Percentiles rank a stretch among this genome's conserved stretches.
Conservation (phyloP, 2,888 invertebrate genomes). For the Noctuana brunneofusca region DNA sequence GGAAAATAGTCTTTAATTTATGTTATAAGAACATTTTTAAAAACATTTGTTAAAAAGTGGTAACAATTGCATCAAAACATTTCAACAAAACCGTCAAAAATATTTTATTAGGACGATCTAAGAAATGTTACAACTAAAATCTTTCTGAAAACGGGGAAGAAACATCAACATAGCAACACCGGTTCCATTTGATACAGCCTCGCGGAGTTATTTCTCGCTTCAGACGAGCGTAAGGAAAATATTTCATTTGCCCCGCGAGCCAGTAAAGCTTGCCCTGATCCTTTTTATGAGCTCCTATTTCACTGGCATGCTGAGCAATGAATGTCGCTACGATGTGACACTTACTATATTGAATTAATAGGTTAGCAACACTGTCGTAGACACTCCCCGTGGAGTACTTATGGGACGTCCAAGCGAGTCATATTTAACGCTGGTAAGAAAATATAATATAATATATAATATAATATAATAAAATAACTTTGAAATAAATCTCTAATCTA, state of each 20-base stretch:
- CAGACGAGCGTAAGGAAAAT: slow-evolving; percentile 61
- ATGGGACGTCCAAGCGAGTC: neutral
- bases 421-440: too few relatives aligned
- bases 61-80: too few relatives aligned
- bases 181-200: slow-evolving; percentile 52
- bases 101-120: too few relatives aligned
- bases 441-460: too few relatives aligned
- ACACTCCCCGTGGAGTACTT: slow-evolving; percentile 1
- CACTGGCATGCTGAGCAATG: slow-evolving; percentile 60
- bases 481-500: too few relatives aligned
- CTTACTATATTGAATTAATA: slow-evolving; percentile 49
- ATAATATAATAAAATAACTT: too few relatives aligned
- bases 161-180: slow-evolving; percentile 1
- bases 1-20: too few relatives aligned
- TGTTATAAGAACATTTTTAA: too few relatives aligned
- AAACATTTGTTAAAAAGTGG: too few relatives aligned
- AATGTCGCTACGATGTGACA: slow-evolving; percentile 54
- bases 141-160: slow-evolving; percentile 1
- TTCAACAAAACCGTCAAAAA: too few relatives aligned
- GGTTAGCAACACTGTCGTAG: slow-evolving; percentile 31
- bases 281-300: slow-evolving; percentile 66
- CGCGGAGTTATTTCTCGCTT: slow-evolving; percentile 51
- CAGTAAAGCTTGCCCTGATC: slow-evolving; percentile 64
- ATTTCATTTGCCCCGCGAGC: slow-evolving; percentile 67
- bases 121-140: neutral